Evolutionary conservation across 2,113 vertebrate species (phyloP), one percentile per base, ranked within the genome.

Genomic region (Jaculus jaculus): DNA sequence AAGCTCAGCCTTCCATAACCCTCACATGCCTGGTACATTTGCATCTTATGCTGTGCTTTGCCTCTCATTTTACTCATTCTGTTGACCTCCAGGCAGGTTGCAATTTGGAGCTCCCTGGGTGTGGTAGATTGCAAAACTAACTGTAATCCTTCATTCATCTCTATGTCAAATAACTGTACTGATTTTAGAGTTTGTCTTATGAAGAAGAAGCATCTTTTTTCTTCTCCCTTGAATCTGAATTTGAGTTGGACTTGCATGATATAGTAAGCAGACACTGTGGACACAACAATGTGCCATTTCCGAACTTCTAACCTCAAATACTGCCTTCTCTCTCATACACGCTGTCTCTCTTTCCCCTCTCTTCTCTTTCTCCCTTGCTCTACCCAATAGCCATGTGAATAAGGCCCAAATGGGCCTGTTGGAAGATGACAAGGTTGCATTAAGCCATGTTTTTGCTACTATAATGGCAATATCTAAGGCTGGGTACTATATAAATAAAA

Each of bases 41-140:
- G 83, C 91, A 80, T 92, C 82, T 80, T 30, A 65, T 13, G 73
- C 68, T 63, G 65, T 85, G 37, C 87, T 65, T 94, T 1, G 2
- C 69, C 69, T 91, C 81, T 81, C 51, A 16, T 68, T 84, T 78
- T 72, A 78, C 47, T 91, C 63, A 51, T 73, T 84, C 81, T 69
- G 42, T 16, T 0, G 5, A 75, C n/a, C 82, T 51, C 54, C 61
- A 92, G 18, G 69, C 63, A 88, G 42, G 71, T 54, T 88, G 82
- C 30, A 65, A 82, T 93, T 92, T 87, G 28, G 60, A 87, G 78
- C 73, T 91, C 91, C 69, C 77, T 79, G 65, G 39, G 72, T 79
- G 51, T 74, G 81, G 91, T 58, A 79, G 89, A 47, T 73, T 32
- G 68, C 87, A 85, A 74, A 94, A 92, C 87, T 58, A 42, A 63